Base-by-base conservation (phyloP, 2,888 invertebrate genomes). In the Agrilus cyanescens region DNA sequence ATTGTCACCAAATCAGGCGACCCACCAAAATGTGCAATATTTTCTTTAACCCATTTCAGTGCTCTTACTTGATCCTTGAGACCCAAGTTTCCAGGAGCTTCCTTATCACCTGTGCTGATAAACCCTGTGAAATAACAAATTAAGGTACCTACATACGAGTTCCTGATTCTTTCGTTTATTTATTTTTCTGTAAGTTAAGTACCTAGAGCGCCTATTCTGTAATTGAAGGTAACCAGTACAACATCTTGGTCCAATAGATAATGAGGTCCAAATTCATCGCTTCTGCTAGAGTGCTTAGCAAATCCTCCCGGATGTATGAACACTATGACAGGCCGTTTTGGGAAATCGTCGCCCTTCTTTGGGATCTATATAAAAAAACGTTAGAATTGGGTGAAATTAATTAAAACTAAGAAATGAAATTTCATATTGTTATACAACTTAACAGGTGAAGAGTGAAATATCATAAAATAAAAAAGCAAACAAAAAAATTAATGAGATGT, bases 251-350 rank as follows among this genome's bases (percentile, higher is more conserved):
- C 80, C 54, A 82, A 66, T 4, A 80, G 67, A 53, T 80, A 77
- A 49, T 75, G 69, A 0, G 82, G 81, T 1, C 77, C 77, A 2
- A 67, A 63, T 40, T 58, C 51, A 10, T 47, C 65, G 51, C 79
- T 82, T 50, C 75, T 74, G 0, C 74, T 78, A 0, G 78, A 75
- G 16, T 67, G 65, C 0, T 68, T 66, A 57, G 78, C 77, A 60
- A 78, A 82, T n/a, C 73, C 80, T 0, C 83, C 83, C 0, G 76
- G 72, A 61, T 82, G 83, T 46, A 84, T 71, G 60, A 71, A 80
- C 1, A 83, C 72, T 5, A 84, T 65, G 2, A 84, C 83, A 0
- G 84, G 80, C 10, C 66, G 53, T 48, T 65, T 66, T 4, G 58
- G 56, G 40, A 56, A 57, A 33, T 62, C 57, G 15, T 57, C 50